phyloP scores from a whole-genome alignment of 2,888 invertebrate species.

The Acrocera orbiculus region DNA sequence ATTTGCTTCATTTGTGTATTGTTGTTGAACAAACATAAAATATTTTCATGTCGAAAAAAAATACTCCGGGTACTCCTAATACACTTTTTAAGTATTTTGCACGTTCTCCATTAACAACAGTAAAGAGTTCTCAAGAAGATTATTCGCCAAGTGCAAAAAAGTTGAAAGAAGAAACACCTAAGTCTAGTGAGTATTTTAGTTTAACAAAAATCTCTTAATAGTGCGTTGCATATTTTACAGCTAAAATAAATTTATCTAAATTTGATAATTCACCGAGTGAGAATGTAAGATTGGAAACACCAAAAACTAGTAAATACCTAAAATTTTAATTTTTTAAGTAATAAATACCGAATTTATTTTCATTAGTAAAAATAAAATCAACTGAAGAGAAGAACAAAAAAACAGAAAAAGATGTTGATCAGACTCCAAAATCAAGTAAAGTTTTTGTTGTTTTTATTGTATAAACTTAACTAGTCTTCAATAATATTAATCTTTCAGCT shows the following conservation, averaged over 20 bases:
- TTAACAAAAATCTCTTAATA: too few relatives aligned
- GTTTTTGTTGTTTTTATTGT: neutral
- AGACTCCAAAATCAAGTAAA: neutral
- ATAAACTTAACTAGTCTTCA: neutral
- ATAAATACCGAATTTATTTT: too few relatives aligned
- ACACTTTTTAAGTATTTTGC: conserved; percentile 52
- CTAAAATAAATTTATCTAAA: too few relatives aligned
- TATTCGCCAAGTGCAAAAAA: neutral
- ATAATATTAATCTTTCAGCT: neutral
- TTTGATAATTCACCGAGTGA: too few relatives aligned
- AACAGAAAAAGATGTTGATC: conserved; percentile 1
- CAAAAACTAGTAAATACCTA: too few relatives aligned
- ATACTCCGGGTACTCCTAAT: conserved; percentile 29
- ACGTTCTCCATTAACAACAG: conserved; percentile 36
- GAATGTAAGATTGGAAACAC: too few relatives aligned
- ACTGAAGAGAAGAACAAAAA: neutral
- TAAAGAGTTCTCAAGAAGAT: conserved; percentile 16
- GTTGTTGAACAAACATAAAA: too few relatives aligned
- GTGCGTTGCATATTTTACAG: too few relatives aligned
- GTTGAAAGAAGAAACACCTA: neutral
- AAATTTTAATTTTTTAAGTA: too few relatives aligned
- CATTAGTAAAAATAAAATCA: too few relatives aligned
- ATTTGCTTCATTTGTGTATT: too few relatives aligned
- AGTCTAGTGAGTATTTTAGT: too few relatives aligned
- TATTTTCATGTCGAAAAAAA: conserved; percentile 6